Conservation (phyloP, 2,888 invertebrate species). For the Archips crataeganus region DNA sequence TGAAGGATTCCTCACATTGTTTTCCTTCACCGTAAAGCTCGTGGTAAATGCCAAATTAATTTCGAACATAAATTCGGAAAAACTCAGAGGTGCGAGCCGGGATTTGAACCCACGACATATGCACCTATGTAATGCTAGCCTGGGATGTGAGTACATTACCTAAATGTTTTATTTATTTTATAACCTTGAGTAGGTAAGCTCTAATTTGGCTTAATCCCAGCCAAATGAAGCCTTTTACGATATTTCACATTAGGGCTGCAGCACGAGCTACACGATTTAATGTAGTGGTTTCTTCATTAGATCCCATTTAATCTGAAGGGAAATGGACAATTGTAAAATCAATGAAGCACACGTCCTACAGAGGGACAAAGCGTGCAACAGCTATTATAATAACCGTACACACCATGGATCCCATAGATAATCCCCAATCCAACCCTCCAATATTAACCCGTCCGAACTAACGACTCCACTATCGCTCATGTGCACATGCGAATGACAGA, state of each 20-base stretch:
- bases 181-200: no score
- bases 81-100: no score
- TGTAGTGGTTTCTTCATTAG: background rate
- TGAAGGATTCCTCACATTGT: no score
- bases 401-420: conserved; percentile 71
- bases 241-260: background rate
- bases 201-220: no score
- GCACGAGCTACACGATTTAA: background rate
- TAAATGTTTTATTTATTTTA: no score
- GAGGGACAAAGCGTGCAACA: conserved; percentile 20
- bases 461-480: conserved; percentile 84
- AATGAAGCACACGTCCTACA: conserved; percentile 27
- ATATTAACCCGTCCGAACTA: conserved; percentile 83
- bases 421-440: conserved; percentile 74
- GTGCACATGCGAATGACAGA: conserved; percentile 83
- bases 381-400: conserved; percentile 56
- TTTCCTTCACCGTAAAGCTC: no score
- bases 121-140: no score
- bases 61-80: no score
- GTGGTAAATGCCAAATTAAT: no score
- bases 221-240: background rate
- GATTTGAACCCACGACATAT: no score
- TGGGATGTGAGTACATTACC: no score
- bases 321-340: conserved; percentile 16
- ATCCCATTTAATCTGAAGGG: background rate